phyloP scores from a whole-genome alignment of 2,888 invertebrate genomes.

The Temnothorax rugatulus region DNA sequence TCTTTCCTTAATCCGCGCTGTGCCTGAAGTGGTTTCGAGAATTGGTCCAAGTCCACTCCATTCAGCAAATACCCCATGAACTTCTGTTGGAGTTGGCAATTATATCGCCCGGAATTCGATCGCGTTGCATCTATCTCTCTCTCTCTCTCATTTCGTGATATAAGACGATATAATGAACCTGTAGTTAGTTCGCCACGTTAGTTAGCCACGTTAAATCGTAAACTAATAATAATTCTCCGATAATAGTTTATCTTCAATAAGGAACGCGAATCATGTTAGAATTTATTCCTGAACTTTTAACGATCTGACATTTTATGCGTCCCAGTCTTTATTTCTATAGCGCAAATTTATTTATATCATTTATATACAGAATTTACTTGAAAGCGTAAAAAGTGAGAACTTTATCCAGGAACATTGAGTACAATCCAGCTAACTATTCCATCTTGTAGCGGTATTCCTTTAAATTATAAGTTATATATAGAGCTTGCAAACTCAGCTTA shows the following conservation, averaged over 20 bases:
- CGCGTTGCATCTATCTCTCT: conserved; percentile 1
- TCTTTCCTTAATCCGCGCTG: conserved; percentile 70
- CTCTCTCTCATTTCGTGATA: not conserved
- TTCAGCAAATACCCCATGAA: conserved; percentile 57
- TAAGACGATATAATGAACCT: conserved; percentile 4
- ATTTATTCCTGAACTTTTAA: conserved; percentile 11
- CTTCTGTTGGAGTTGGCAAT: conserved; percentile 66
- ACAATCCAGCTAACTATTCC: conserved; percentile 15
- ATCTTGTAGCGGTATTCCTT: conserved; percentile 26
- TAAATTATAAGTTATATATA: conserved; percentile 55
- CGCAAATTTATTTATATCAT: conserved; percentile 16
- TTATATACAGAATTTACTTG: conserved; percentile 13
- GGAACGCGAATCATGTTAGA: not conserved
- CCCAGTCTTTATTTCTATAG: not conserved
- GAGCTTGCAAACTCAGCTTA: conserved; percentile 32
- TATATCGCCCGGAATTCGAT: conserved; percentile 49
- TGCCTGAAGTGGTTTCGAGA: conserved; percentile 71
- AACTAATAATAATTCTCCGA: conserved; percentile 23
- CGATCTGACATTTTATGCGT: not conserved
- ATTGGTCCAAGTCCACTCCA: conserved; percentile 71
- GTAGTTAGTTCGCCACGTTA: too few relatives aligned
- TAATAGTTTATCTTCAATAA: conserved; percentile 35
- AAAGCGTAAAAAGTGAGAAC: conserved; percentile 18
- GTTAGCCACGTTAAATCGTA: not conserved
- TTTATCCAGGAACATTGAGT: conserved; percentile 11